phyloP scores from a whole-genome alignment of 2,888 invertebrate genomes.

The Chorisops tibialis region DNA sequence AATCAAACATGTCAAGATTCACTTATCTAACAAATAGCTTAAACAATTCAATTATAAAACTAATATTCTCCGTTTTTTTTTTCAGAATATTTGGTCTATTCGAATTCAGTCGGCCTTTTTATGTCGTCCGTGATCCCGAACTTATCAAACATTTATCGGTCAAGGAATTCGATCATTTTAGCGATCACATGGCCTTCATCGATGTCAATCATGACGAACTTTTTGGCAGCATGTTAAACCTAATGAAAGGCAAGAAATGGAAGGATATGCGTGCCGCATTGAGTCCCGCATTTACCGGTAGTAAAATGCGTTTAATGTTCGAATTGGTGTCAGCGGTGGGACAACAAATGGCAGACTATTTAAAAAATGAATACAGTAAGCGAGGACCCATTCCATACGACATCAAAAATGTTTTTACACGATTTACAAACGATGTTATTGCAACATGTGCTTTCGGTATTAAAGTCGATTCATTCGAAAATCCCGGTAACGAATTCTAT shows the following conservation, averaged over 20 bases:
- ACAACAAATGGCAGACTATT: constrained; percentile 43
- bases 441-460: constrained; percentile 56
- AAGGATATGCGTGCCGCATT: constrained; percentile 29
- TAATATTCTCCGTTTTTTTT: too few species aligned
- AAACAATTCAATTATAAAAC: too few species aligned
- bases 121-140: constrained; percentile 53
- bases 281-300: constrained; percentile 31
- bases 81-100: constrained; percentile 49
- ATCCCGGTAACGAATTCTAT: constrained; percentile 54
- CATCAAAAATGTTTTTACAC: constrained; percentile 27
- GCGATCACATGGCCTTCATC: constrained; percentile 46
- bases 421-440: constrained; percentile 47
- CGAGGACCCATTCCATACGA: constrained; percentile 31
- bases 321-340: constrained; percentile 28
- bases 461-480: constrained; percentile 53
- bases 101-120: constrained; percentile 44
- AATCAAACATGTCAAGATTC: too few species aligned
- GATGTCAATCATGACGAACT: constrained; percentile 50
- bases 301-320: constrained; percentile 33
- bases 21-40: too few species aligned
- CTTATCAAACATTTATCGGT: constrained; percentile 52
- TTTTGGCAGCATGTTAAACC: constrained; percentile 45
- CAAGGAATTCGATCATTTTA: constrained; percentile 54
- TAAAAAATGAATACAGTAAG: constrained; percentile 52
- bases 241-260: constrained; percentile 24